phyloP scores from a whole-genome alignment of 2,113 vertebrate species.

The Sinocyclocheilus anshuiensis region DNA sequence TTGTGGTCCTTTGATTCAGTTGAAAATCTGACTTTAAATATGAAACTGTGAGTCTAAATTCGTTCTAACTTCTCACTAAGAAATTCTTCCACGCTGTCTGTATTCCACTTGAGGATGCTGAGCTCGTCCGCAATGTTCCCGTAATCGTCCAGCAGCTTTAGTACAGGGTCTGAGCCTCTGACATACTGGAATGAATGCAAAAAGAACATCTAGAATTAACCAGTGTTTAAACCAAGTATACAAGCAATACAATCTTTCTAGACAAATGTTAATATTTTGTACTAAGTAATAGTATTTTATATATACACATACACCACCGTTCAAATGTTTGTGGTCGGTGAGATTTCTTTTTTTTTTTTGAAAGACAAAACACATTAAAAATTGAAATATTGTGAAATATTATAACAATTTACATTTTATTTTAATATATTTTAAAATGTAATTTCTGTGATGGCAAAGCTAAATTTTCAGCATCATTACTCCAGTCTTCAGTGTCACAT shows the following conservation, averaged over 20 bases:
- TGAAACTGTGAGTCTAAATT: conserved; percentile 72
- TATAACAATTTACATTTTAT: too few relatives aligned
- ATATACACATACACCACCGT: too few relatives aligned
- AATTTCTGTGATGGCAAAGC: too few relatives aligned
- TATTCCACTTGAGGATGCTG: conserved; percentile 99
- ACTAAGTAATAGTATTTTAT: background rate
- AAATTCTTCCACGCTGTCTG: conserved; percentile 98
- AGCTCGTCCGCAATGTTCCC: conserved; percentile 99
- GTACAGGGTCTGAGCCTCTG: conserved; percentile 94
- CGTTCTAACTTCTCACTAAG: conserved; percentile 93
- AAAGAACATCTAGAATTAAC: background rate
- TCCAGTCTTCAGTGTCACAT: background rate
- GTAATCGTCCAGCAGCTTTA: conserved; percentile 96
- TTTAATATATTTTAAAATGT: too few relatives aligned
- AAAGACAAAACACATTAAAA: too few relatives aligned
- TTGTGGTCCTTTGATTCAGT: background rate
- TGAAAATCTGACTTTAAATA: background rate
- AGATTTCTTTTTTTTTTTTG: too few relatives aligned
- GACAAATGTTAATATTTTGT: background rate
- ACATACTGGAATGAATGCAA: conserved; percentile 82
- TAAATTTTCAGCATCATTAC: too few relatives aligned
- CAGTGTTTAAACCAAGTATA: background rate
- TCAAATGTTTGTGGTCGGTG: too few relatives aligned
- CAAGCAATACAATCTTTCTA: background rate
- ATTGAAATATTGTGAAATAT: too few relatives aligned